Percentiles rank a stretch among this genome's conserved stretches.
phyloP scores from a whole-genome alignment of 2,113 vertebrate genomes.

The Eulacestoma nigropectus region DNA sequence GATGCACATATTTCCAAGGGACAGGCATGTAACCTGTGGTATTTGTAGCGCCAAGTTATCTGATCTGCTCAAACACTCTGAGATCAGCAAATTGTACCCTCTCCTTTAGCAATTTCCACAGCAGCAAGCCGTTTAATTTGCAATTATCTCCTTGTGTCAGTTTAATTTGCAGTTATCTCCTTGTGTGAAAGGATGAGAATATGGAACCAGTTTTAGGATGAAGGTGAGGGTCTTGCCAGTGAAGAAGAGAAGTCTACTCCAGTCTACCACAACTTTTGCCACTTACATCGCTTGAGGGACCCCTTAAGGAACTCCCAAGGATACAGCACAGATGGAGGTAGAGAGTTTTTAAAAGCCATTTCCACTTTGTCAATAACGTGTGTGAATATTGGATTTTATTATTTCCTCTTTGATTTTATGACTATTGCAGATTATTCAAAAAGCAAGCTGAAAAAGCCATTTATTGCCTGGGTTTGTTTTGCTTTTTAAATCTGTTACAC shows the following conservation, averaged over 20 bases:
- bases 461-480: not conserved
- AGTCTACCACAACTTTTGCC: not conserved
- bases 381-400: not conserved
- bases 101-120: not conserved
- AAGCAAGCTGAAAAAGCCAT: not conserved
- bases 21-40: fast-evolving
- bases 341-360: not conserved
- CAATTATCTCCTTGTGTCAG: not conserved
- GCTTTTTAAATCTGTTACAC: not conserved
- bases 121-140: not conserved
- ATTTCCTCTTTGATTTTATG: constrained; percentile 42
- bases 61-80: not conserved
- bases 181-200: not conserved
- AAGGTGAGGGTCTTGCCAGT: not conserved
- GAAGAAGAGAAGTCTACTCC: not conserved
- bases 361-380: not conserved
- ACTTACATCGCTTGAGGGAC: not conserved
- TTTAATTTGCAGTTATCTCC: not conserved
- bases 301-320: not conserved
- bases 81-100: not conserved
- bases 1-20: not conserved
- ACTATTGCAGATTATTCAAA: constrained; percentile 12
- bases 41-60: not conserved
- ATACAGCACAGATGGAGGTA: not conserved
- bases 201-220: not conserved